These are phyloP conservation scores for Campopleginae sp. DNA, from an alignment of 2,888 invertebrate genomes.

Conservation along the genomic window DNA sequence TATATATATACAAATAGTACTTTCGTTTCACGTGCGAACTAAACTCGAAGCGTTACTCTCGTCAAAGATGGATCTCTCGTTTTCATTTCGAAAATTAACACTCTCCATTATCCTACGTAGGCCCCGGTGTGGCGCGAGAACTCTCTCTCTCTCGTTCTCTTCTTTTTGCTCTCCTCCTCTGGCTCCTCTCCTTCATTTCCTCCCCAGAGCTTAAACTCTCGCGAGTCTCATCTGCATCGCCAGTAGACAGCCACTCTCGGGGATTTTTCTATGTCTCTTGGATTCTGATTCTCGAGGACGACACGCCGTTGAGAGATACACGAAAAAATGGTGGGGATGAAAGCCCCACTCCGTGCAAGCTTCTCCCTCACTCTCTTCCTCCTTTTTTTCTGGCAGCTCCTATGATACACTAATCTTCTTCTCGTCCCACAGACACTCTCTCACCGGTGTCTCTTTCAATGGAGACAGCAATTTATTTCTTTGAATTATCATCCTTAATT, in stretches of 20 bases:
- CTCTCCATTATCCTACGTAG: conserved; percentile 78
- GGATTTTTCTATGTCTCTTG: conserved; percentile 46
- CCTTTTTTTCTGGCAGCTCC: neutral
- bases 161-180: conserved; percentile 41
- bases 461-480: conserved; percentile 25
- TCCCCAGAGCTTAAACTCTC: conserved; percentile 45
- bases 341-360: conserved; percentile 22
- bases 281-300: conserved; percentile 43
- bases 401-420: conserved; percentile 26
- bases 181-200: conserved; percentile 16
- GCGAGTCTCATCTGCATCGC: conserved; percentile 56
- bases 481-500: conserved; percentile 27
- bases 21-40: conserved; percentile 59
- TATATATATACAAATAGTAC: conserved; percentile 21
- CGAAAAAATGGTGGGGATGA: conserved; percentile 14
- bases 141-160: conserved; percentile 48
- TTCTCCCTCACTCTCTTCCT: conserved; percentile 15
- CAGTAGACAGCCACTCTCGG: conserved; percentile 61
- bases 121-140: conserved; percentile 44
- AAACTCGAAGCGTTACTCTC: conserved; percentile 64
- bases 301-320: conserved; percentile 44
- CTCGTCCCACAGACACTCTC: conserved; percentile 43
- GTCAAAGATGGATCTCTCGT: conserved; percentile 83
- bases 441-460: conserved; percentile 24
- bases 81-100: conserved; percentile 84